Conservation (phyloP, 92 coral and sea anemone species). For the Parazoanthus darwini region DNA sequence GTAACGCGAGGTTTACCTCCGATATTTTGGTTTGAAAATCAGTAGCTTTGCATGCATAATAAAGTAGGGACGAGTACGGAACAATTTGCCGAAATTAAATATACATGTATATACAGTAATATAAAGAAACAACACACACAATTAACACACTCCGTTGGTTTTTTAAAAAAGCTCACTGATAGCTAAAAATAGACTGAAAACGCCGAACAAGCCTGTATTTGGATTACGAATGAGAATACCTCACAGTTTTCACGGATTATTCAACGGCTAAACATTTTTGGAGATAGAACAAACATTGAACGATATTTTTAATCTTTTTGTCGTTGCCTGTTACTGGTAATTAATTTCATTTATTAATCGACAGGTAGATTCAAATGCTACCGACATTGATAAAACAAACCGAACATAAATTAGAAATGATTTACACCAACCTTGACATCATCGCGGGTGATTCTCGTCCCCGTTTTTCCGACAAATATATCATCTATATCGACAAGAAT, state of each 20-base stretch:
- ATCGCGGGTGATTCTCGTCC: conserved; percentile 81
- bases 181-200: background rate
- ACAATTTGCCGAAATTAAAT: too few relatives aligned
- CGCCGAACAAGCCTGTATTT: background rate
- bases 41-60: too few relatives aligned
- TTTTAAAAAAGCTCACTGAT: too few relatives aligned
- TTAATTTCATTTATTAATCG: background rate
- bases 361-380: background rate
- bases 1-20: too few relatives aligned
- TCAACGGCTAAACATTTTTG: background rate
- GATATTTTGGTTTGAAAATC: too few relatives aligned
- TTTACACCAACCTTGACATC: conserved; percentile 79
- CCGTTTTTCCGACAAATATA: conserved; percentile 92
- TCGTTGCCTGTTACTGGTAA: background rate
- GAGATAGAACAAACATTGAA: background rate
- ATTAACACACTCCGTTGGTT: background rate
- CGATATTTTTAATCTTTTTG: background rate
- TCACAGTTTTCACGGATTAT: background rate
- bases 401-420: background rate
- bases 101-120: too few relatives aligned
- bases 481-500: conserved; percentile 91
- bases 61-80: too few relatives aligned
- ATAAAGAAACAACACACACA: too few relatives aligned
- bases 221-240: background rate
- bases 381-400: background rate